These are phyloP conservation scores for Varecia variegata DNA, from an alignment of 2,797 vertebrate species.

Conservation along the genomic window DNA sequence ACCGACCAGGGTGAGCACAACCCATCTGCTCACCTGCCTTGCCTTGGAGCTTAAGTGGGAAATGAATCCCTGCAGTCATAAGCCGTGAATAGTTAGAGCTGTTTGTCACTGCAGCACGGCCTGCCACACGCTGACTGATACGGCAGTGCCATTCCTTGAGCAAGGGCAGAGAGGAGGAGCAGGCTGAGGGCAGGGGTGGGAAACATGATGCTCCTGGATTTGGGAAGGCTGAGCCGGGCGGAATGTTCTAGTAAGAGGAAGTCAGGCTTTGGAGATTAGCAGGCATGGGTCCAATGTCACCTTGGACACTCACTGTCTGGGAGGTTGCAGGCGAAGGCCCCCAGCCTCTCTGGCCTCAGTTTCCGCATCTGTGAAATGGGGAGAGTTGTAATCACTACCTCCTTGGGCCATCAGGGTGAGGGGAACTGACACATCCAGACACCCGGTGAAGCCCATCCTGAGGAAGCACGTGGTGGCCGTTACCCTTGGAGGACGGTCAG, in stretches of 20 bases:
- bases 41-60: neutral
- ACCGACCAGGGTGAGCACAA: rapidly evolving
- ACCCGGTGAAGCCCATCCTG: rapidly evolving
- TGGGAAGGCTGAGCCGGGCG: neutral
- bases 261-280: neutral
- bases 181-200: neutral
- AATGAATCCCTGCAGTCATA: neutral
- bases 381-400: neutral
- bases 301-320: no score
- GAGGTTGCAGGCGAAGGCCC: neutral
- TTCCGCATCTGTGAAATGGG: no score
- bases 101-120: neutral
- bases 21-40: rapidly evolving
- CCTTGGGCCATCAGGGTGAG: neutral
- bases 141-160: neutral
- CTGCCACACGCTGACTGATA: rapidly evolving
- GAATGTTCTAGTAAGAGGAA: neutral
- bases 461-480: rapidly evolving
- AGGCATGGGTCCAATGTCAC: neutral
- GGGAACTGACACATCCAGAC: rapidly evolving
- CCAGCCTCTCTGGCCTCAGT: neutral
- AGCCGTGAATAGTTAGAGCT: rapidly evolving
- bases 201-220: neutral
- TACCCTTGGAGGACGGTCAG: neutral
- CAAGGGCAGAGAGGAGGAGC: neutral